A percentile compares a stretch with the other conserved stretches of the same genome.
Conservation (phyloP, 2,797 vertebrate genomes). For the Spinus pinus region DNA sequence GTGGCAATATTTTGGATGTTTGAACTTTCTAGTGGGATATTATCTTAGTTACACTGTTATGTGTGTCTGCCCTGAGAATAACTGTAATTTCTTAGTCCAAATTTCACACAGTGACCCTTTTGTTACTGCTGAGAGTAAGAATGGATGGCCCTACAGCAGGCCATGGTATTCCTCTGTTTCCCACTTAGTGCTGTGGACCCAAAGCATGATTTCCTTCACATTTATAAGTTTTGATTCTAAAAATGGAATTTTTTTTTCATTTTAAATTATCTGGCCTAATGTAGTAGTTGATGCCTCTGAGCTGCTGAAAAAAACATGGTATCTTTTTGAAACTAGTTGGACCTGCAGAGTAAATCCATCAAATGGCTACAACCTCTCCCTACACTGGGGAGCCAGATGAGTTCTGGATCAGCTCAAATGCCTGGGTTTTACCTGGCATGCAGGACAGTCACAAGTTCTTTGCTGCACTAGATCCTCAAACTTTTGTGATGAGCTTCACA, state of each 20-base stretch:
- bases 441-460: not conserved
- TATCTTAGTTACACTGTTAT: not conserved
- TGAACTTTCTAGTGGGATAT: not conserved
- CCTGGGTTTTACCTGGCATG: not conserved
- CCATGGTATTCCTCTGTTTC: rapidly evolving
- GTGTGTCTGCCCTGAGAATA: not conserved
- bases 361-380: not conserved
- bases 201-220: not conserved
- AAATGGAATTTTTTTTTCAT: not conserved
- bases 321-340: not conserved
- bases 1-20: not conserved
- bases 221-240: not conserved
- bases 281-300: not conserved
- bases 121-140: not conserved
- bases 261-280: not conserved
- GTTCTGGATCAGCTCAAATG: not conserved
- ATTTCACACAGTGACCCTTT: not conserved
- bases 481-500: not conserved
- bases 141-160: not conserved
- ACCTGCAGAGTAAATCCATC: not conserved
- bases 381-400: rapidly evolving
- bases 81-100: not conserved
- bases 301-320: not conserved
- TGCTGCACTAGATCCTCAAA: not conserved
- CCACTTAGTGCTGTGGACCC: not conserved